Percentiles rank a stretch among this genome's conserved stretches.
These are phyloP conservation scores for Eupithecia centaureata DNA, from an alignment of 2,888 invertebrate species.

Conservation along the genomic window DNA sequence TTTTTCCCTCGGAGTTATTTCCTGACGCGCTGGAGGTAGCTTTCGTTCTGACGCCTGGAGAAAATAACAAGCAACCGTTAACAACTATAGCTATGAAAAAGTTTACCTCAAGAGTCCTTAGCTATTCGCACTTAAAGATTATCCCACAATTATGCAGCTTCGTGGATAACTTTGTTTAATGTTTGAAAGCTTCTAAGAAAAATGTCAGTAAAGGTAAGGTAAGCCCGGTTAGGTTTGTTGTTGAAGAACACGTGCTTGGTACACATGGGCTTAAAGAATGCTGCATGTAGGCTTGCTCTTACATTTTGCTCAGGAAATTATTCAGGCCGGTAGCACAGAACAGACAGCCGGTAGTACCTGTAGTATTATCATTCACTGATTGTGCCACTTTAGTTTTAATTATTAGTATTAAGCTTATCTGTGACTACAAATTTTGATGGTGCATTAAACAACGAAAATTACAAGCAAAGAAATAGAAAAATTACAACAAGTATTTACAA, in stretches of 20 bases:
- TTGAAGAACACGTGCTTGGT: not conserved
- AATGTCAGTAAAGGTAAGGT: not conserved
- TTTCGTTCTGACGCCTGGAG: slow-evolving; percentile 92
- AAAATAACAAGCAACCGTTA: slow-evolving; percentile 27
- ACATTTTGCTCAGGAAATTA: not conserved
- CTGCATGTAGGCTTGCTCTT: not conserved
- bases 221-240: not conserved
- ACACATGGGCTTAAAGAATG: not conserved
- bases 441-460: too few species aligned
- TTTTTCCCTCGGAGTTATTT: slow-evolving; percentile 91
- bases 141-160: not conserved
- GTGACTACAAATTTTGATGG: too few species aligned
- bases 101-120: not conserved
- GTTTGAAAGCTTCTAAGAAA: not conserved
- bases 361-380: too few species aligned
- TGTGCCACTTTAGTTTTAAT: too few species aligned
- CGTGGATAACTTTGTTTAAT: not conserved
- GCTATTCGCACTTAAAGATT: not conserved
- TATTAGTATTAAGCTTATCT: too few species aligned
- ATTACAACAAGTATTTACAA: too few species aligned
- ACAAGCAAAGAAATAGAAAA: too few species aligned
- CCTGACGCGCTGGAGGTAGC: slow-evolving; percentile 88
- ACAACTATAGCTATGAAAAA: not conserved
- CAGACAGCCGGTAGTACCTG: too few species aligned
- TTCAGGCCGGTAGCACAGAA: not conserved